These are phyloP conservation scores for Henricia sp. DNA, from an alignment of 53 echinoderm and acorn worm species.

Conservation along the genomic window DNA sequence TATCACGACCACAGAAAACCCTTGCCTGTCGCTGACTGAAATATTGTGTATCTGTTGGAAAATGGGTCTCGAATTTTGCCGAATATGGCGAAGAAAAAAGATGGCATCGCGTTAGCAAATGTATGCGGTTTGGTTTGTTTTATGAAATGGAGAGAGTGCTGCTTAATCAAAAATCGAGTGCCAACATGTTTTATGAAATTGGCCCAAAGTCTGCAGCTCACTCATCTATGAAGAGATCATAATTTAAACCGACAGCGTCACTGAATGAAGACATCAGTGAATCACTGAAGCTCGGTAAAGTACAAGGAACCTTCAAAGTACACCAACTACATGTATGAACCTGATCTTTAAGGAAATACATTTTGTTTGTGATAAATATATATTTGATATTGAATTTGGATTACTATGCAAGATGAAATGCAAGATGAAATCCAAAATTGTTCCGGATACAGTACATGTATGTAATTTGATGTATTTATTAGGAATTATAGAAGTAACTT, in stretches of 20 bases:
- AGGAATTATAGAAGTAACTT: too few species aligned
- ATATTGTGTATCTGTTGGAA: too few species aligned
- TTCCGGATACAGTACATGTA: too few species aligned
- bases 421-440: too few species aligned
- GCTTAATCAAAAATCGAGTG: neutral
- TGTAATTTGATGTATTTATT: too few species aligned
- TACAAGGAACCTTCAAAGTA: neutral
- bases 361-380: too few species aligned
- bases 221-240: neutral
- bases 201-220: neutral
- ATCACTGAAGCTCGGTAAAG: neutral
- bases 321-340: too few species aligned
- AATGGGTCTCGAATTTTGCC: too few species aligned
- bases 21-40: too few species aligned
- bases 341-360: neutral
- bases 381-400: too few species aligned
- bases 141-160: neutral
- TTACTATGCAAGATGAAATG: neutral
- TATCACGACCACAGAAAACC: too few species aligned
- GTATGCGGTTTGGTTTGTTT: neutral
- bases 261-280: neutral
- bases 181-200: neutral
- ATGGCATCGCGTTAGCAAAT: neutral
- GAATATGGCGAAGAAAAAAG: too few species aligned
- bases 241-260: neutral